Conservation (phyloP, 2,113 vertebrate species). For the Xenopus tropicalis region UCB_Xtro_10.0 CM004445.2:112981501-112982000, state of each 20-base stretch:
- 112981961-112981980: conserved; percentile 65
- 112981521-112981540: conserved; percentile 94
- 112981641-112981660: conserved; percentile 98
- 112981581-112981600: conserved; percentile 80
- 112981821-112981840: conserved; percentile 91
- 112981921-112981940: conserved; percentile 62
- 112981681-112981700: conserved; percentile 94
- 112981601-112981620: conserved; percentile 85
- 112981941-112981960: conserved; percentile 69
- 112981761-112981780: conserved; percentile 99
- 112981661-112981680: conserved; percentile 88
- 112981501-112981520: conserved; percentile 90
- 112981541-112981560: conserved; percentile 99
- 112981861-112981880: conserved; percentile 83
- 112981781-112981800: conserved; percentile 78
- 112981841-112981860: conserved; percentile 82
- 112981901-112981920: conserved; percentile 70
- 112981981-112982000: conserved; percentile 62
- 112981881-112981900: conserved; percentile 86
- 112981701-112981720: conserved; percentile 94
- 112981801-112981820: conserved; percentile 77
- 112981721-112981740: conserved; percentile 97
- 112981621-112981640: conserved; percentile 78
- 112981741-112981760: conserved; percentile 97
- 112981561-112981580: conserved; percentile 92